Conservation (phyloP, 2,113 vertebrate genomes). For the Nicator chloris region DNA sequence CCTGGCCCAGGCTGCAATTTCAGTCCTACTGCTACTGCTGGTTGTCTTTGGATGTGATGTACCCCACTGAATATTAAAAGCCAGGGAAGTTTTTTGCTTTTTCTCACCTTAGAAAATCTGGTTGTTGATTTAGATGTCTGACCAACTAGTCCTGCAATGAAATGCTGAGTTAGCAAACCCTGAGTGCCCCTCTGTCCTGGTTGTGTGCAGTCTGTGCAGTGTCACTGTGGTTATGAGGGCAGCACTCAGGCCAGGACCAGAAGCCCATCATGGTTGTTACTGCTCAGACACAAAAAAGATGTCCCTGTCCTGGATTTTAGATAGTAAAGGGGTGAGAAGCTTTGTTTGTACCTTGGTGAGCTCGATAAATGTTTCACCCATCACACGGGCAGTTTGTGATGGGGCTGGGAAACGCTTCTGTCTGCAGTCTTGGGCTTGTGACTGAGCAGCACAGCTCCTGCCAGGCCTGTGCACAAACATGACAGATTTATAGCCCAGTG, state of each 20-base stretch:
- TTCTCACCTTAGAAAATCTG: background rate
- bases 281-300: background rate
- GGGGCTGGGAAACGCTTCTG: background rate
- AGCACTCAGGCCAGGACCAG: background rate
- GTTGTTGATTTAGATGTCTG: background rate
- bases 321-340: background rate
- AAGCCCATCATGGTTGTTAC: fast-evolving
- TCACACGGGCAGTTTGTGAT: background rate
- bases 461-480: background rate
- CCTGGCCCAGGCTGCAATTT: background rate
- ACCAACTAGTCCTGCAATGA: background rate
- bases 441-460: background rate
- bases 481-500: background rate
- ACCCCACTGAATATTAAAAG: background rate
- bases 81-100: background rate
- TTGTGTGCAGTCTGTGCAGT: background rate
- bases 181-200: background rate
- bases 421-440: background rate
- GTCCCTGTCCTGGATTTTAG: background rate
- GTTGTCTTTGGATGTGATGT: background rate
- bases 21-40: background rate
- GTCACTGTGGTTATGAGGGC: background rate
- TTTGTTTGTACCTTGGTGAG: background rate
- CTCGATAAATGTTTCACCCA: background rate
- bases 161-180: background rate